Evolutionary conservation across 2,797 vertebrate genomes (phyloP), one percentile per base, ranked within the genome.

Genomic region (Limnodromus scolopaceus): DNA sequence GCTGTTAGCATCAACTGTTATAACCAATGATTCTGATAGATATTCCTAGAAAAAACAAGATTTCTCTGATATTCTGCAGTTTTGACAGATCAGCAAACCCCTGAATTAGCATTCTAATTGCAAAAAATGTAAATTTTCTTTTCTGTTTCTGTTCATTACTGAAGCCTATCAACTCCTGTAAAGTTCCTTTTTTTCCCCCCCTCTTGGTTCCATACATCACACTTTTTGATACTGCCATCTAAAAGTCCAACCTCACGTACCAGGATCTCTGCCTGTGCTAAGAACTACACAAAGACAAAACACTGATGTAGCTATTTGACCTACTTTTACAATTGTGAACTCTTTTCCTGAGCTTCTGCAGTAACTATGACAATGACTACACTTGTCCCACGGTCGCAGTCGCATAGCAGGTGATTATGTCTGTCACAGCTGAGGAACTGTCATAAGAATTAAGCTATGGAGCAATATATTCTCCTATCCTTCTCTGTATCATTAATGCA

Each of bases 301-400:
- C 55, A 34, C 25, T 0, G 1, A 34, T 2, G 2, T 2, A 60
- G 32, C 28, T n/a, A 5, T 5, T 5, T 68, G 48, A 85, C n/a
- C 46, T 85, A n/a, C 76, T 93, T 77, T 24, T 12, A 61, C 6
- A 20, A 36, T 17, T 77, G 4, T n/a, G 23, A 87, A 60, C 45
- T 36, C 18, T 72, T 32, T 54, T 38, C 22, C 38, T n/a, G 34
- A 45, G 51, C 41, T 74, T 64, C 38, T 68, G 49, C 61, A 78
- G 48, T 55, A 77, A 17, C 32, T 22, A 27, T 4, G 49, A 27
- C 58, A 25, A 48, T 4, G 27, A 58, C 51, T 64, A 8, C 7
- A 8, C 39, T 78, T 75, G 24, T 38, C 38, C 46, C 32, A 46
- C 32, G 23, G n/a, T 39, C 4, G 4, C 61, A 65, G 0, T 8